These are phyloP conservation scores for Leucophenga maculata DNA, from an alignment of 2,888 invertebrate species.

Conservation along the genomic window DNA sequence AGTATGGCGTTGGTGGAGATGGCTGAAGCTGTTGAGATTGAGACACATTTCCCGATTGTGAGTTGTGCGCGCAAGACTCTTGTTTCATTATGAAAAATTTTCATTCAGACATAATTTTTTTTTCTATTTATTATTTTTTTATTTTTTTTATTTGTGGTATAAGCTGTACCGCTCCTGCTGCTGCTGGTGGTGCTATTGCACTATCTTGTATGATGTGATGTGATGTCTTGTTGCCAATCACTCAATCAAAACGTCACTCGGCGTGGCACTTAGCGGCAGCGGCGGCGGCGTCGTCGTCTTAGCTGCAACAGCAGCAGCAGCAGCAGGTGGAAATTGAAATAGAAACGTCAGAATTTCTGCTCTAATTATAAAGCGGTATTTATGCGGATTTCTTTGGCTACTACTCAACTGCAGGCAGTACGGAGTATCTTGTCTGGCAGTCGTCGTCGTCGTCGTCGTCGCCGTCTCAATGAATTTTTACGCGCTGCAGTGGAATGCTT, in stretches of 20 bases:
- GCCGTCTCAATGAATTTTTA: slow-evolving; percentile 19
- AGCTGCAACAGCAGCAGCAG: background rate
- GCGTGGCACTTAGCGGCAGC: slow-evolving; percentile 62
- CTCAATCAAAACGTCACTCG: slow-evolving; percentile 71
- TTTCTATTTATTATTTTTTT: background rate
- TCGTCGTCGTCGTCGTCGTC: slow-evolving; percentile 21
- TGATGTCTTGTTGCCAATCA: slow-evolving; percentile 66
- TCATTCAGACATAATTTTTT: slow-evolving; percentile 23
- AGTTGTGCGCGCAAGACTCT: background rate
- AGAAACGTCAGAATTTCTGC: slow-evolving; percentile 73
- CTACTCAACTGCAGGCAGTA: slow-evolving; percentile 47
- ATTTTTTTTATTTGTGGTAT: no score
- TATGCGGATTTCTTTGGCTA: slow-evolving; percentile 45
- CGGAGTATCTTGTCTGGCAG: slow-evolving; percentile 58
- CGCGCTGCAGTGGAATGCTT: background rate
- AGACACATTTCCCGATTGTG: slow-evolving; percentile 14
- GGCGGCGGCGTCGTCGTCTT: background rate
- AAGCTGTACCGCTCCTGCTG: background rate
- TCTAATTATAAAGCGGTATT: slow-evolving; percentile 71
- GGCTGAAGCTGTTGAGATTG: background rate
- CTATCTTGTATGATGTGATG: no score
- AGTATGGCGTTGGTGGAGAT: background rate
- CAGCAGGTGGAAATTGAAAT: slow-evolving; percentile 66
- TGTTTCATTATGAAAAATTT: slow-evolving; percentile 14
- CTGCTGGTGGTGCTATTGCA: no score